Percentiles rank a stretch among this genome's conserved stretches.
These are phyloP conservation scores for Hippopotamyrus pictus DNA, from an alignment of 2,797 vertebrate genomes.

Conservation along the genomic window DNA sequence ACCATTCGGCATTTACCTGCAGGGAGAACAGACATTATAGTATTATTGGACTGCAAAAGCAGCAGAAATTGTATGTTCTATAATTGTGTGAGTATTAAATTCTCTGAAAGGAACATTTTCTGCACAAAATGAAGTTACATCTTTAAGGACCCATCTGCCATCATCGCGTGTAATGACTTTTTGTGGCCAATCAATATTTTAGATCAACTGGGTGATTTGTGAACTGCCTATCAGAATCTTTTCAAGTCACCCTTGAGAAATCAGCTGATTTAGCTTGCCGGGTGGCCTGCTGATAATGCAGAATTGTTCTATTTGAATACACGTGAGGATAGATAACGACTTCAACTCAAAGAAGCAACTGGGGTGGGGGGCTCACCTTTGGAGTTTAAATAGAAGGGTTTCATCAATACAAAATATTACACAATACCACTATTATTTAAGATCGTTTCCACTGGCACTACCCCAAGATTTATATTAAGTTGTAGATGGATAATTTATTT, in stretches of 20 bases:
- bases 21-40: background rate
- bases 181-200: constrained; percentile 70
- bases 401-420: background rate
- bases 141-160: constrained; percentile 67
- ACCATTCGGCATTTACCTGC: background rate
- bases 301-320: constrained; percentile 52
- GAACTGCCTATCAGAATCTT: constrained; percentile 70
- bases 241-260: constrained; percentile 69
- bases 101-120: constrained; percentile 56
- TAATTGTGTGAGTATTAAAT: constrained; percentile 23
- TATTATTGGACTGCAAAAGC: background rate
- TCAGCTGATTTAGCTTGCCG: constrained; percentile 65
- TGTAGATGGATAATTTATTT: background rate
- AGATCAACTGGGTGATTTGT: constrained; percentile 75
- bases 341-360: constrained; percentile 28
- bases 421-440: background rate
- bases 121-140: constrained; percentile 74
- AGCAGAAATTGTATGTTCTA: constrained; percentile 26
- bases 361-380: constrained; percentile 20
- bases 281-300: constrained; percentile 65
- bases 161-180: constrained; percentile 76
- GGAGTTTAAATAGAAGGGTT: constrained; percentile 1
- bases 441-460: background rate
- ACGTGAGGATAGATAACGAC: constrained; percentile 45
- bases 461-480: background rate